Evolutionary conservation across 2,888 invertebrate genomes (phyloP).

Genomic region (Troides helena): DNA sequence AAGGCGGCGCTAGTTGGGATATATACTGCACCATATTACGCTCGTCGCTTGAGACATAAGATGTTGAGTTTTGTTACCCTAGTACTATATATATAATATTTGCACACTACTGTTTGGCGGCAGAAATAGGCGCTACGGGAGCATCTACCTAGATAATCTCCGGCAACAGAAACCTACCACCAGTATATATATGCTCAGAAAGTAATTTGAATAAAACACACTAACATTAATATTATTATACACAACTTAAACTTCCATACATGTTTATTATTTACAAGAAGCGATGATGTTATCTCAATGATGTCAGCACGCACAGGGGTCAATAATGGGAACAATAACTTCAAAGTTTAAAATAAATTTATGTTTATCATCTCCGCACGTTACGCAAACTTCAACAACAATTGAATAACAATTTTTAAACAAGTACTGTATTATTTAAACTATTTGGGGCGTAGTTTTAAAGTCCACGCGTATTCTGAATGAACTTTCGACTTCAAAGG

Average conservation of each 20-base stretch:
- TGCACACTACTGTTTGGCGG: no score
- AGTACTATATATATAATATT: no score
- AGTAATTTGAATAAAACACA: no score
- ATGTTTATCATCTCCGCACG: background rate
- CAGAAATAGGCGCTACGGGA: no score
- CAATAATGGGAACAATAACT: background rate
- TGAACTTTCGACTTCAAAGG: conserved; percentile 63
- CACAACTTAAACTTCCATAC: background rate
- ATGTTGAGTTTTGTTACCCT: no score
- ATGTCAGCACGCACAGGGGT: background rate
- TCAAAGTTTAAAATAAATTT: background rate
- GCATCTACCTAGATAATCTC: no score
- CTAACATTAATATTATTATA: no score
- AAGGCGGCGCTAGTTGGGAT: no score
- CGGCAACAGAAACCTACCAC: no score
- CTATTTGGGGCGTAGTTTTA: conserved; percentile 49
- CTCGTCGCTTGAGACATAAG: no score
- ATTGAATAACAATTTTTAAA: background rate
- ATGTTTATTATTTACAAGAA: background rate
- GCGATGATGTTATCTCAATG: background rate
- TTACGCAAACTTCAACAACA: background rate
- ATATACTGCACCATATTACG: no score
- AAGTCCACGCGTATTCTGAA: conserved; percentile 69
- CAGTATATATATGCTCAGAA: no score
- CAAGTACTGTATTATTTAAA: background rate